Percentiles rank a stretch among this genome's conserved stretches.
These are phyloP conservation scores for Chloromyia formosa DNA, from an alignment of 2,888 invertebrate genomes.

Conservation along the genomic window DNA sequence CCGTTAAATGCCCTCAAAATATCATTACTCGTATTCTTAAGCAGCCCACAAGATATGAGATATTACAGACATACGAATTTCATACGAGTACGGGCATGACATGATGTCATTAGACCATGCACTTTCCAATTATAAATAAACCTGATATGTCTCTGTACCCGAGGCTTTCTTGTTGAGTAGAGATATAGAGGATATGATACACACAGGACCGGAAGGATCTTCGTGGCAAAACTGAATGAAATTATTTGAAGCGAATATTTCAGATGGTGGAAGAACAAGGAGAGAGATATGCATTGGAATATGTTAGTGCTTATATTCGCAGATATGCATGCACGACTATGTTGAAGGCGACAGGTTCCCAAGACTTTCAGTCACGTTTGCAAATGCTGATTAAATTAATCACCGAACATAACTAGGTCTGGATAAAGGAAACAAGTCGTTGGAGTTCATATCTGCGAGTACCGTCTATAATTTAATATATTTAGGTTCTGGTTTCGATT, in stretches of 20 bases:
- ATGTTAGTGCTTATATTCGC: not conserved
- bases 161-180: conserved; percentile 7
- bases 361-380: conserved; percentile 46
- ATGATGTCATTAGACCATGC: conserved; percentile 40
- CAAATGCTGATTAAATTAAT: conserved; percentile 48
- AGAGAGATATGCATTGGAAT: not conserved
- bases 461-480: conserved; percentile 20
- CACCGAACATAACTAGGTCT: conserved; percentile 36
- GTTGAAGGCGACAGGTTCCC: not conserved
- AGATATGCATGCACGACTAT: not conserved
- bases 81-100: not conserved
- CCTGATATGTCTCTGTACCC: conserved; percentile 38
- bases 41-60: conserved; percentile 28
- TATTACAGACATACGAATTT: conserved; percentile 4
- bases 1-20: conserved; percentile 42
- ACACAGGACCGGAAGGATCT: conserved; percentile 37
- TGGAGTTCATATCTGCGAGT: conserved; percentile 36
- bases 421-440: conserved; percentile 41
- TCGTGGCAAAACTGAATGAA: conserved; percentile 25
- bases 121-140: conserved; percentile 43
- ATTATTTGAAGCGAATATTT: conserved; percentile 34
- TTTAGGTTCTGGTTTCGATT: too few species aligned
- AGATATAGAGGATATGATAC: conserved; percentile 27
- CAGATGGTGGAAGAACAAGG: conserved; percentile 13
- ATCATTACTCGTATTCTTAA: conserved; percentile 36